Evolutionary conservation across 2,113 vertebrate genomes (phyloP), one percentile per base, ranked within the genome.

Genomic region (Triplophysa dalaica): DNA sequence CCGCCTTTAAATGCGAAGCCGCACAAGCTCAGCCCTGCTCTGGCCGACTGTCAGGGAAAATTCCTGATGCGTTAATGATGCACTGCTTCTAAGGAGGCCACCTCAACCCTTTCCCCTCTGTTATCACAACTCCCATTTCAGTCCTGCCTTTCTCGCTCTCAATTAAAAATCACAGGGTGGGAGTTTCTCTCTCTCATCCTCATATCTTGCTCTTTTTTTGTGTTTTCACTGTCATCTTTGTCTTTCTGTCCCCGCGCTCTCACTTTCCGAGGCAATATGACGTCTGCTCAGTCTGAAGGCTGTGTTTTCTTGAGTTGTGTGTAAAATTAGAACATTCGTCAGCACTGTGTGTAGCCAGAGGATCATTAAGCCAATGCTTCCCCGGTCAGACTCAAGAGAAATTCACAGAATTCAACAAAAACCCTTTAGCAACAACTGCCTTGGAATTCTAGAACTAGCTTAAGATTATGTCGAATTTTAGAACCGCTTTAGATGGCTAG

Each of bases 291-390:
- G 60, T 78, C 72, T 56, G 56, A 67, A 79, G 54, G 69, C 61
- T 75, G 80, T 82, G 79, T 81, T 82, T 81, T 77, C 73, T 33
- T 54, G 72, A 50, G 72, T 81, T 80, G 78, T 67, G 60, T 70
- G 82, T 83, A 83, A 83, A 83, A 76, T 83, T 83, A 80, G 82
- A 83, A 76, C 33, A 38, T 52, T 83, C 50, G 65, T 79, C 77
- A 80, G 82, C 67, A 19, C 64, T 58, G 58, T 48, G 50, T 21
- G 70, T 60, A 74, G 79, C 70, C 75, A 60, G 62, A 56, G 63
- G 66, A 70, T 70, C 41, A 45, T 83, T 83, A 56, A 61, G 19
- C 66, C 58, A 54, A 13, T 22, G 14, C 73, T 29, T 16, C 41
- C 43, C 73, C 8, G 54, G 70, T 70, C 26, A 50, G 24, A 54